phyloP scores from a whole-genome alignment of 2,113 vertebrate genomes.

The Eudyptes chrysolophus region DNA sequence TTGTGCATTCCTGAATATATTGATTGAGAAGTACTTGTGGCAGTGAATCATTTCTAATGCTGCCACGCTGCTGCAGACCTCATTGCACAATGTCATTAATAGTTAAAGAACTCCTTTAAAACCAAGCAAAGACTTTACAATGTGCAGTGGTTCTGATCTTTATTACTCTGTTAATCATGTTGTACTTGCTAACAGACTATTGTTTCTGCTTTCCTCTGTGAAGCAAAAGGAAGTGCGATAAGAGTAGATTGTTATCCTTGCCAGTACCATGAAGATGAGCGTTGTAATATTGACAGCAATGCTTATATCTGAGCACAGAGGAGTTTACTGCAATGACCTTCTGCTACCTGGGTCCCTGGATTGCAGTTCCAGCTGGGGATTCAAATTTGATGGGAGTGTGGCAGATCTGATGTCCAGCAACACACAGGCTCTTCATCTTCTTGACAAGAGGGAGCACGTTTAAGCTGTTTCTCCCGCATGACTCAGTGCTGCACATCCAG shows the following conservation, averaged over 20 bases:
- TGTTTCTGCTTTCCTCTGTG: background rate
- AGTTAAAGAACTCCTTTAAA: background rate
- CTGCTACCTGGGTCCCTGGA: background rate
- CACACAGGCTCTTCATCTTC: background rate
- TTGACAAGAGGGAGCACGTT: background rate
- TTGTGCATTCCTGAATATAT: background rate
- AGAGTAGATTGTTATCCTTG: background rate
- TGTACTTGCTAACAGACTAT: background rate
- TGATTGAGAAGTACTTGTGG: background rate
- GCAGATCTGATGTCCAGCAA: background rate
- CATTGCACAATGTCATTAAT: background rate
- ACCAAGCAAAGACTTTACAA: background rate
- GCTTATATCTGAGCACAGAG: background rate
- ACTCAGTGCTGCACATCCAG: background rate
- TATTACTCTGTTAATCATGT: background rate
- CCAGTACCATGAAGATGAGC: background rate
- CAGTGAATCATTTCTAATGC: background rate
- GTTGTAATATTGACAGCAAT: accelerated
- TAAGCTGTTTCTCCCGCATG: background rate
- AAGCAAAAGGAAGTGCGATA: background rate
- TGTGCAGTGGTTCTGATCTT: background rate
- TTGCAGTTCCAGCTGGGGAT: background rate
- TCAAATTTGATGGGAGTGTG: background rate
- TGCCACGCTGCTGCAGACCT: background rate
- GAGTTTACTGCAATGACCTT: background rate